A percentile compares a stretch with the other conserved stretches of the same genome.
Conservation (phyloP, 2,888 invertebrate species). For the Tachina grossa region DNA sequence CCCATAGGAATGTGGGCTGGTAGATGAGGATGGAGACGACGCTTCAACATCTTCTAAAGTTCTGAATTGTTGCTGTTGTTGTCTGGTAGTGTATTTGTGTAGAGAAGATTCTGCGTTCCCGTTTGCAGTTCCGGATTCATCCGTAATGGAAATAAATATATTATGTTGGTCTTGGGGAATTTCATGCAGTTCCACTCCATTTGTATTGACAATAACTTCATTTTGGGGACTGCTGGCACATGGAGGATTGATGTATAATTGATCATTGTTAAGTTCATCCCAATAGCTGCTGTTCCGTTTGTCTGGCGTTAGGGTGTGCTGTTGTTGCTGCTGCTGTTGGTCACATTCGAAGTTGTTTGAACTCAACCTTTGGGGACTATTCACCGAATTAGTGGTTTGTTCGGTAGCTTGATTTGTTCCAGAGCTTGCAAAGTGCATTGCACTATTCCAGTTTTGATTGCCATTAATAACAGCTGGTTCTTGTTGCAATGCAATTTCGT, state of each 20-base stretch:
- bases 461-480: background rate
- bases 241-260: slow-evolving; percentile 54
- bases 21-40: slow-evolving; percentile 6
- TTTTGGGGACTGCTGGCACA: slow-evolving; percentile 63
- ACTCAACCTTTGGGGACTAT: slow-evolving; percentile 23
- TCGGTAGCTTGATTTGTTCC: slow-evolving; percentile 15
- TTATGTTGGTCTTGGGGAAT: slow-evolving; percentile 59
- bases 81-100: slow-evolving; percentile 53
- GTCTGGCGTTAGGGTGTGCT: slow-evolving; percentile 23
- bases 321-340: slow-evolving; percentile 38
- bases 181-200: slow-evolving; percentile 59
- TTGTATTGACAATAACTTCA: slow-evolving; percentile 62
- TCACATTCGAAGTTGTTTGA: slow-evolving; percentile 33
- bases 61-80: slow-evolving; percentile 44
- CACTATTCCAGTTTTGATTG: slow-evolving; percentile 38
- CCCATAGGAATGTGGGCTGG: slow-evolving; percentile 6
- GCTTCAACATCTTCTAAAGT: slow-evolving; percentile 9
- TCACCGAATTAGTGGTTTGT: slow-evolving; percentile 11
- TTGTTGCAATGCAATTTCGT: background rate
- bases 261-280: slow-evolving; percentile 54
- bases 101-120: background rate
- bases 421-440: slow-evolving; percentile 26
- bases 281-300: slow-evolving; percentile 29
- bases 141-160: slow-evolving; percentile 64
- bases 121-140: slow-evolving; percentile 23